phyloP scores from a whole-genome alignment of 2,888 invertebrate species.

The Julus scandinavius region DNA sequence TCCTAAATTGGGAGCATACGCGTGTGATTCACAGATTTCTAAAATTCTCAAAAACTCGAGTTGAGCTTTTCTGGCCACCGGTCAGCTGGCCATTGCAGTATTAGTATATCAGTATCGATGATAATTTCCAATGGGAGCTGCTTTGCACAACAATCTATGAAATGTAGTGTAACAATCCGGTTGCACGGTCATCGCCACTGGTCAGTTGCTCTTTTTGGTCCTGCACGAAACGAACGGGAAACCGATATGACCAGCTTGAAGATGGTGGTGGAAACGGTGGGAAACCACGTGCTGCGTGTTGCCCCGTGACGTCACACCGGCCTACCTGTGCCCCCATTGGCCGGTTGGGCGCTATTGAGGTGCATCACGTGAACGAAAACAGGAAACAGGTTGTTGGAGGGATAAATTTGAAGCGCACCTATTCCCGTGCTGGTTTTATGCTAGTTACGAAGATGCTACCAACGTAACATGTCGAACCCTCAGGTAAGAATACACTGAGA shows the following conservation, averaged over 20 bases:
- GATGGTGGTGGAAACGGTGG: background rate
- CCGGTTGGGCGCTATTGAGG: background rate
- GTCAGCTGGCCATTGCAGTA: constrained; percentile 14
- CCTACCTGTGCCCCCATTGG: background rate
- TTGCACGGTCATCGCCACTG: constrained; percentile 20
- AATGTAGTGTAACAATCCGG: background rate
- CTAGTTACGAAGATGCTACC: background rate
- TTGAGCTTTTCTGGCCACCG: background rate
- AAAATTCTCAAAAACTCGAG: background rate
- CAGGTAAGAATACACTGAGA: background rate
- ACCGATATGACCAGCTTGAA: background rate
- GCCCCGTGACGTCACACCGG: background rate
- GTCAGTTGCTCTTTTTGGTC: constrained; percentile 21
- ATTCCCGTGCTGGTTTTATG: background rate
- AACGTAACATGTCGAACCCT: background rate
- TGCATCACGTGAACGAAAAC: background rate
- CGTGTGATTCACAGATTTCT: background rate
- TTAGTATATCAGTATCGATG: background rate
- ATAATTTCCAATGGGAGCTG: background rate
- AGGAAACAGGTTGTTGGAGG: constrained; percentile 38
- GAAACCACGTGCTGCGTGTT: constrained; percentile 2
- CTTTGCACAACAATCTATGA: background rate
- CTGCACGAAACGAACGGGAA: constrained; percentile 20
- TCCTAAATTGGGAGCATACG: background rate
- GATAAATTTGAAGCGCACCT: background rate